Base-by-base conservation (phyloP, 2,888 invertebrate genomes). In the Deilephila porcellus region DNA sequence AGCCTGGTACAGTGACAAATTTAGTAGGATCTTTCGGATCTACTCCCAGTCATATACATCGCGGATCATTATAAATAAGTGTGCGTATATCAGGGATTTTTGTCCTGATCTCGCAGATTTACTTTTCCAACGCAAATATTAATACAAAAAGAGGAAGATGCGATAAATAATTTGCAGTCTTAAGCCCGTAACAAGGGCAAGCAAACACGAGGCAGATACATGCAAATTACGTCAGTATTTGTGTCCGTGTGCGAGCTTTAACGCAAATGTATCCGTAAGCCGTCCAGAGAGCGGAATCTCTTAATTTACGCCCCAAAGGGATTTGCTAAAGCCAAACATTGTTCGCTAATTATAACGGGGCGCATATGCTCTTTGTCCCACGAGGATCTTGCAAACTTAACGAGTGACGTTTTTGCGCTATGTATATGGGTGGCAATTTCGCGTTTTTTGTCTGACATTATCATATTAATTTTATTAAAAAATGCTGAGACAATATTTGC, bases 241-340 rank as follows among this genome's bases (percentile, higher is more conserved):
- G 70, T 67, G 74, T 75, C 74, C 74, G 60, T 85, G 79, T 80
- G 81, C 85, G 85, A 87, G 88, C 84, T 91, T 90, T 88, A 89
- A 87, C 85, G 86, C 88, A 90, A 91, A 92, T 90, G 91, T 92
- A 90, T 91, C 85, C 84, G 84, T 92, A 92, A 93, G 91, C 91
- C 90, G 90, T 87, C 86, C 86, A 84, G 79, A 82, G 85, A 85
- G 86, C 83, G 82, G 90, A 93, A 93, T 94, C 93, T 94, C 93
- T 94, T 94, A 94, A 94, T 94, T 94, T 94, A 94, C 93, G 94
- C 91, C 93, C 94, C 92, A 89, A 90, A 91, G 91, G 94, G 94
- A 94, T 94, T 94, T 92, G 89, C 88, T 89, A 92, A 94, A 94
- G 93, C 94, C 93, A 94, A 94, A 94, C 94, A 94, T 93, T 94